Percentiles rank a stretch among this genome's conserved stretches.
Evolutionary conservation across 2,888 invertebrate species (phyloP).

Genomic region (Acronicta aceris): DNA sequence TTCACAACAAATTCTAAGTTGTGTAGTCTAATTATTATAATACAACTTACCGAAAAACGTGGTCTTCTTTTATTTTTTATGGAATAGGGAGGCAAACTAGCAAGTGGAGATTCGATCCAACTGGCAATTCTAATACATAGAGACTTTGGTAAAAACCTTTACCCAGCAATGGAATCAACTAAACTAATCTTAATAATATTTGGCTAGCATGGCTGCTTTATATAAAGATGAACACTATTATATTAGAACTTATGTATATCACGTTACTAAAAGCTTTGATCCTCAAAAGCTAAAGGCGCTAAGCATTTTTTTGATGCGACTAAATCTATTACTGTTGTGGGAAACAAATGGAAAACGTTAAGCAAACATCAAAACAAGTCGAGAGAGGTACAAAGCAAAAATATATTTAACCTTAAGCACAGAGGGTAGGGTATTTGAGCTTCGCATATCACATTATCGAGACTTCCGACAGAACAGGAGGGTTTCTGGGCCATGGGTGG

Average conservation of each 20-base stretch:
- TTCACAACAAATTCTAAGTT: too few relatives aligned
- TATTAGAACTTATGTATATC: too few relatives aligned
- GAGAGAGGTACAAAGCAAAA: constrained; percentile 40
- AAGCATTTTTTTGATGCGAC: constrained; percentile 15
- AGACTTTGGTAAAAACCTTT: neutral
- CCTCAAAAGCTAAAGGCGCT: neutral
- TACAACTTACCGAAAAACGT: too few relatives aligned
- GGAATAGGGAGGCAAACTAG: too few relatives aligned
- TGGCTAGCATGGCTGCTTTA: too few relatives aligned
- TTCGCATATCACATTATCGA: constrained; percentile 69
- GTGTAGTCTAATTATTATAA: too few relatives aligned
- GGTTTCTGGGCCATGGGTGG: constrained; percentile 48
- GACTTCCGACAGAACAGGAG: constrained; percentile 52
- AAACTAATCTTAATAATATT: too few relatives aligned
- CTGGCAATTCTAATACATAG: too few relatives aligned
- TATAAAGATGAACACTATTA: too few relatives aligned
- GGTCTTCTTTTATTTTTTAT: too few relatives aligned
- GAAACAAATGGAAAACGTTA: constrained; percentile 41
- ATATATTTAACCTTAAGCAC: constrained; percentile 52
- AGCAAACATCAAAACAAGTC: constrained; percentile 51
- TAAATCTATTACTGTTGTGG: constrained; percentile 30
- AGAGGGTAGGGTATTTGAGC: constrained; percentile 54
- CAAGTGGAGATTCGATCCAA: too few relatives aligned
- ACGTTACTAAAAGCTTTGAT: constrained; percentile 11
- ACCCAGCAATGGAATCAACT: too few relatives aligned